Evolutionary conservation across 2,797 vertebrate species (phyloP).

Genomic region (Botia kubotai): DNA sequence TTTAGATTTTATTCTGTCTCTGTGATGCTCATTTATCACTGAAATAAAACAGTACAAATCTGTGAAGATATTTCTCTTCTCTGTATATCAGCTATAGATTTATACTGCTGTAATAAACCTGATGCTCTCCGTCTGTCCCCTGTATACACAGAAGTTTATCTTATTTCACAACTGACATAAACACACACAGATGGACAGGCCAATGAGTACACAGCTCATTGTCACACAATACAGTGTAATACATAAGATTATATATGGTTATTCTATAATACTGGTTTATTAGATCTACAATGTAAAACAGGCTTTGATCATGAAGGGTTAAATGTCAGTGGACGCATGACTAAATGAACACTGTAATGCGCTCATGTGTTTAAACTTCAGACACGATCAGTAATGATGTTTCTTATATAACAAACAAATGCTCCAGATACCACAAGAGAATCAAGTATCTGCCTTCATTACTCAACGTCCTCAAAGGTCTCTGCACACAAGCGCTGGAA

Average conservation of each 20-base stretch:
- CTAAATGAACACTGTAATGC: background rate
- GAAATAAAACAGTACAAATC: background rate
- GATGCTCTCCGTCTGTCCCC: background rate
- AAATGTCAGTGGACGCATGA: too few relatives aligned
- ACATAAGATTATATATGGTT: too few relatives aligned
- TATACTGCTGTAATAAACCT: background rate
- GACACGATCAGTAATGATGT: background rate
- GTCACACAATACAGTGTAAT: background rate
- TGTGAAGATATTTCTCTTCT: background rate
- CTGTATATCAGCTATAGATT: background rate
- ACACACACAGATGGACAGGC: background rate
- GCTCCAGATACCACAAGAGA: background rate
- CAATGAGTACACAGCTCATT: background rate
- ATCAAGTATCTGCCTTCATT: background rate
- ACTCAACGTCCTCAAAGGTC: background rate
- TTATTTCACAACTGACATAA: conserved; percentile 3
- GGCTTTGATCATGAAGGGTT: too few relatives aligned
- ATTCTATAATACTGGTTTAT: too few relatives aligned
- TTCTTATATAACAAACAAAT: background rate
- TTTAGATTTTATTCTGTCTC: background rate
- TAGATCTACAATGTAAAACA: too few relatives aligned
- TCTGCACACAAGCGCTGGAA: conserved; percentile 1
- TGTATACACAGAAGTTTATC: conserved; percentile 8
- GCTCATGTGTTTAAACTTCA: background rate
- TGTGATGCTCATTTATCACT: background rate